Percentiles rank a stretch among this genome's conserved stretches.
These are phyloP conservation scores for Dallia pectoralis DNA, from an alignment of 2,797 vertebrate genomes.

Conservation along the genomic window DNA sequence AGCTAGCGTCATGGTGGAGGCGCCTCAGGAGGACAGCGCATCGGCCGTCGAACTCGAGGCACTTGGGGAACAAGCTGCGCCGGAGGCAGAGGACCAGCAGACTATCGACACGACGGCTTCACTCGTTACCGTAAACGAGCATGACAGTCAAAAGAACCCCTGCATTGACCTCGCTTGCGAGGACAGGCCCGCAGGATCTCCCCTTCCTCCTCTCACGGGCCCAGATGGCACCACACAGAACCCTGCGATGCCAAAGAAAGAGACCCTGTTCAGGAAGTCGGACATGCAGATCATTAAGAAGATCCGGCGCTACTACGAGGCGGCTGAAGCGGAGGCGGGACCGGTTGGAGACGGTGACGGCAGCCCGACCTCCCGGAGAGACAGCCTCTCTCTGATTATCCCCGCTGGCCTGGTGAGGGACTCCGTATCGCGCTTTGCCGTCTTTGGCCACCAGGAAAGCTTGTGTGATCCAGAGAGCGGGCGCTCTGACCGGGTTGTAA, in stretches of 20 bases:
- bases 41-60: background rate
- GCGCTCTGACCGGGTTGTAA: constrained; percentile 20
- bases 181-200: background rate
- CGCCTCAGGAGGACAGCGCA: constrained; percentile 3
- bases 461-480: constrained; percentile 47
- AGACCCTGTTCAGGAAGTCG: constrained; percentile 60
- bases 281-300: constrained; percentile 81
- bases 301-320: constrained; percentile 79
- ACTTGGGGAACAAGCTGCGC: background rate
- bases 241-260: constrained; percentile 24
- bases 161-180: background rate
- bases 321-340: constrained; percentile 58
- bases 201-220: constrained; percentile 3
- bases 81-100: background rate
- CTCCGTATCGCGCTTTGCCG: constrained; percentile 70
- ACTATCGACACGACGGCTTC: background rate
- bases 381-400: constrained; percentile 75
- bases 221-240: constrained; percentile 15
- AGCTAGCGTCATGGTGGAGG: constrained; percentile 8
- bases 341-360: constrained; percentile 51
- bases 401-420: constrained; percentile 76
- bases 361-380: constrained; percentile 51
- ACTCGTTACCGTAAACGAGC: constrained; percentile 1
- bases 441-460: constrained; percentile 51
- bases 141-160: background rate